Base-by-base conservation (phyloP, 1,140 invertebrate genomes). In the Lepidostoma basale region DNA sequence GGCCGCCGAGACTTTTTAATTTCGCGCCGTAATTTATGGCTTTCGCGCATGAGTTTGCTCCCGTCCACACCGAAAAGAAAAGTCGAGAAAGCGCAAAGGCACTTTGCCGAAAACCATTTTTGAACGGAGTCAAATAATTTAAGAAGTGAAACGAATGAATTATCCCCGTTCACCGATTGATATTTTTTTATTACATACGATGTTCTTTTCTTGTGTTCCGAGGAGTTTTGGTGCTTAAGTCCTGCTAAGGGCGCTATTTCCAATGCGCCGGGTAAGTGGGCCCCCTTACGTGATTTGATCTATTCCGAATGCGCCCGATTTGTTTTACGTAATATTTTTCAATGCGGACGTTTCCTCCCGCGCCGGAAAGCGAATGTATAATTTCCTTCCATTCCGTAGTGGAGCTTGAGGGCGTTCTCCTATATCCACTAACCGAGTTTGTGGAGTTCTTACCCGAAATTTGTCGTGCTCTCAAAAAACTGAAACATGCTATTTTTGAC, bases 1-100 rank as follows among this genome's bases (percentile, higher is more conserved):
- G 44, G 44, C 40, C 44, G 36, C n/a, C 47, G 64, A 71, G 69
- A 71, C 69, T 71, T 71, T 71, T 71, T 71, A 71, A 71, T 71
- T 71, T 71, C 59, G 36, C 39, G 56, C 40, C 36, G 69, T 71
- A 67, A 71, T 71, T 71, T 71, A 71, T 67, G 59, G 60, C 44
- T 58, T 18, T 54, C 18, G 64, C 39, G 64, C 64, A 67, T 67
- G 64, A 60, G 64, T 23, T 47, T 47, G 54, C 23, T 30, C 39
- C 36, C 18, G 33, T 14, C 20, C 56, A 10, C 36, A 9, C 18
- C n/a, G 14, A 10, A 12, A 8, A 12, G n/a, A 44, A 18, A 14
- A 33, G n/a, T 16, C 4, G 14, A 12, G 16, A 9, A 33, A 56
- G 28, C 28, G 10, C 14, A 12, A 16, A 33, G 28, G 39, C 36